Evolutionary conservation across 2,888 invertebrate genomes (phyloP), one percentile per base, ranked within the genome.

Genomic region (Yponomeuta sedellus): DNA sequence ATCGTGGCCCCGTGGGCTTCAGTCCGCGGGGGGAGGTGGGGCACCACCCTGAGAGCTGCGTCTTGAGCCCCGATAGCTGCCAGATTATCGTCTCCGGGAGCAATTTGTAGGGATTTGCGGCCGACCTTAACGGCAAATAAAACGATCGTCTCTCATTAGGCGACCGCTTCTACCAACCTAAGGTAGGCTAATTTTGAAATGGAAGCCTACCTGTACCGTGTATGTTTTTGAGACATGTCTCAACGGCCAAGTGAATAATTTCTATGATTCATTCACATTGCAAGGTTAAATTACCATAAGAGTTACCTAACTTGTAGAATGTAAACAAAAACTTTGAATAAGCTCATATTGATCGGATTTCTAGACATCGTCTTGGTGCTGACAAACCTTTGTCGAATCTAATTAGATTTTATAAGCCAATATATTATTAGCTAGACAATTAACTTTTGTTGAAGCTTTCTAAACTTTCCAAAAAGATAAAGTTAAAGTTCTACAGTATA

Each of bases 21-120:
- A 28, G 52, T 58, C 44, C 16, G 12, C 44, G 19, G 57, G 34
- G 34, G 39, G 52, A 28, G 61, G 61, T 20, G 59, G 12, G 40
- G 57, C n/a, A 28, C 56, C 58, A 57, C 58, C 69, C 68, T 72
- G 65, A 70, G 70, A 72, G 72, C 72, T 72, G 72, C 74, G 72
- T 64, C 64, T 64, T 59, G 65, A 64, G 75, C 76, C 72, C 73
- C 75, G 77, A 80, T 80, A 76, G 78, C 77, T 77, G 80, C 78
- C 81, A 83, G 86, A 86, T 87, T 86, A 87, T 83, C 83, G 83
- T 83, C 81, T 79, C 77, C 76, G 73, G 69, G 72, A 82, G 82
- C 85, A 86, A 86, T 87, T 87, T 86, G 85, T 84, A 78, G 77
- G 85, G 86, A 86, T 87, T 86, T 86, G 81, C 75, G 82, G 81